Evolutionary conservation across 2,113 vertebrate species (phyloP).

Genomic region (Platycercus adscitus): DNA sequence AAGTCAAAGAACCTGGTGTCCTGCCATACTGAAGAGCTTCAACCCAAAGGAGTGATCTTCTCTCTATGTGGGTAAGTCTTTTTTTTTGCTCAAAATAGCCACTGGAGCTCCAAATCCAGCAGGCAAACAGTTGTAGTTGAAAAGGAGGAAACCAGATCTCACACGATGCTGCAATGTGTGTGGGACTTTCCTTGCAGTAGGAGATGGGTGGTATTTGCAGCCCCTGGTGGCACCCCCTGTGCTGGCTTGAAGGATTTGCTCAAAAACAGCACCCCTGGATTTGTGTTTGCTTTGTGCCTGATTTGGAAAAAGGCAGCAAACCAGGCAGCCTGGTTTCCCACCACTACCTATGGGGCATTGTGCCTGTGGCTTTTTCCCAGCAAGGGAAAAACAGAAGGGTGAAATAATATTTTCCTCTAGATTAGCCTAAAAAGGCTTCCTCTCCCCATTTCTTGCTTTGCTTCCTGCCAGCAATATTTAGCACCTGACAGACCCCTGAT

Average conservation of each 20-base stretch:
- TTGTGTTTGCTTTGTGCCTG: background rate
- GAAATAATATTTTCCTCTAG: background rate
- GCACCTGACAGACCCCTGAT: background rate
- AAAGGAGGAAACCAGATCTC: background rate
- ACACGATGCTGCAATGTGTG: background rate
- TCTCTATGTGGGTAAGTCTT: background rate
- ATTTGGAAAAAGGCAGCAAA: background rate
- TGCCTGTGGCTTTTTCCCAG: background rate
- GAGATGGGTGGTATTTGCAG: background rate
- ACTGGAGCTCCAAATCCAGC: background rate
- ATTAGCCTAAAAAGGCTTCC: background rate
- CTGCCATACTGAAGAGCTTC: background rate
- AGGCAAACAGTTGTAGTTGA: background rate
- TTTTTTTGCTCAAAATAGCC: background rate
- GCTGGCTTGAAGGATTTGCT: background rate
- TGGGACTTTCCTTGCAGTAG: background rate
- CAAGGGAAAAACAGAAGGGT: background rate
- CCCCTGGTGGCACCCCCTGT: background rate
- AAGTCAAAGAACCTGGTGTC: background rate
- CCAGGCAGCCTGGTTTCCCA: background rate
- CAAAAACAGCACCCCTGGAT: background rate
- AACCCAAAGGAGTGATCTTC: background rate
- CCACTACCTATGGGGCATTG: accelerated
- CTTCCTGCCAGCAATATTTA: background rate
- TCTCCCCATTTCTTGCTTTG: background rate